Evolutionary conservation across 2,888 invertebrate species (phyloP).

Genomic region (Leistus spinibarbis): DNA sequence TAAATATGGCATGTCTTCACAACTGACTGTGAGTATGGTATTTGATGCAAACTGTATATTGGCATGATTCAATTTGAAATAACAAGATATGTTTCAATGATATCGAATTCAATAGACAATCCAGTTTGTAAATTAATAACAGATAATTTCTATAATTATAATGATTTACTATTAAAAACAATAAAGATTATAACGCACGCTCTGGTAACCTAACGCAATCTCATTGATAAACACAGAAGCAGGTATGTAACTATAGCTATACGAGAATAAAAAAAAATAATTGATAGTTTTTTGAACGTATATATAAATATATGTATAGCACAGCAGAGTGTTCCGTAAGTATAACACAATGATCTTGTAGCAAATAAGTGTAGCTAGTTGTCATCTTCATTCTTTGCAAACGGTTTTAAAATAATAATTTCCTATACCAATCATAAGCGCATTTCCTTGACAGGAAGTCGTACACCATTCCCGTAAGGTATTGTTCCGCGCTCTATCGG

Average conservation of each 20-base stretch:
- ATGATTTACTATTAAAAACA: not conserved
- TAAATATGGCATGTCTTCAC: too few species aligned
- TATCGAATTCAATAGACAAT: not conserved
- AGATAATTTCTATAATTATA: not conserved
- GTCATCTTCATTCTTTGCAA: not conserved
- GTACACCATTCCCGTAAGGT: conserved; percentile 16
- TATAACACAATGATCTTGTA: not conserved
- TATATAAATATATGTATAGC: too few species aligned
- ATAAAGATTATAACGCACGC: not conserved
- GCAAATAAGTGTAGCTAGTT: not conserved
- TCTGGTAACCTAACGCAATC: not conserved
- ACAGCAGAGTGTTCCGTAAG: not conserved
- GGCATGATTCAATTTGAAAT: not conserved
- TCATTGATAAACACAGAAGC: not conserved
- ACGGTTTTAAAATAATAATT: conserved; percentile 19
- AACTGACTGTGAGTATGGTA: too few species aligned
- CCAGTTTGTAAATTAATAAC: not conserved
- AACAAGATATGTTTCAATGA: not conserved
- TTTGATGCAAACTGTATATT: too few species aligned
- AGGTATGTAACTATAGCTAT: not conserved
- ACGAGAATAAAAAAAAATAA: not conserved
- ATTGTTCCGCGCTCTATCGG: conserved; percentile 25
- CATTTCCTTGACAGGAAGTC: conserved; percentile 25
- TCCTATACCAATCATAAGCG: conserved; percentile 19
- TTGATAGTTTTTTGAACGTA: too few species aligned